phyloP scores from a whole-genome alignment of 2,888 invertebrate species.

The Chalcosyrphus nemorum region DNA sequence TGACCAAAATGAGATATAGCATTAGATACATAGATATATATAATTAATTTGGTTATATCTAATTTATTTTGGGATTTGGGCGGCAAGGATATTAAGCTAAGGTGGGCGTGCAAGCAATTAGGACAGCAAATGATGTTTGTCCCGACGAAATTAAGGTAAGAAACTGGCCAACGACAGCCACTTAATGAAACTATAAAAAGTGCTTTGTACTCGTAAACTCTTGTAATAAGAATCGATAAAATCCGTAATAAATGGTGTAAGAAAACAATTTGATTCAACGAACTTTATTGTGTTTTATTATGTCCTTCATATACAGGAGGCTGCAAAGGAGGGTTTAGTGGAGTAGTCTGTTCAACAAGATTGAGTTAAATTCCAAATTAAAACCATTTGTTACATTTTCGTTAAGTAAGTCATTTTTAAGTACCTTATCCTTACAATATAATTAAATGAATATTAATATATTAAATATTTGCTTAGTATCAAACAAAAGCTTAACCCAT shows the following conservation, averaged over 20 bases:
- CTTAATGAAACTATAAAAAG: constrained; percentile 52
- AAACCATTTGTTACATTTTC: background rate
- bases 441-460: too few species aligned
- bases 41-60: constrained; percentile 20
- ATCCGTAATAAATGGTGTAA: constrained; percentile 2
- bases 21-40: background rate
- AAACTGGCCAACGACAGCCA: background rate
- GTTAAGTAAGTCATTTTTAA: background rate
- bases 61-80: background rate
- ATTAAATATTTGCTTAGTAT: background rate
- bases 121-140: background rate
- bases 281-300: background rate
- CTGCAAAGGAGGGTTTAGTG: background rate
- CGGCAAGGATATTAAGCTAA: background rate
- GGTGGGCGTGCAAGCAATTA: background rate
- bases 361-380: background rate
- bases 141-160: background rate
- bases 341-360: background rate
- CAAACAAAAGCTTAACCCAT: background rate
- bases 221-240: constrained; percentile 35
- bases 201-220: background rate
- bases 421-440: too few species aligned
- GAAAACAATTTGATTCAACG: background rate
- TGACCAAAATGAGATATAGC: constrained; percentile 76
- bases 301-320: background rate